Evolutionary conservation across 2,888 invertebrate genomes (phyloP).

Genomic region (Prenolepis imparis): DNA sequence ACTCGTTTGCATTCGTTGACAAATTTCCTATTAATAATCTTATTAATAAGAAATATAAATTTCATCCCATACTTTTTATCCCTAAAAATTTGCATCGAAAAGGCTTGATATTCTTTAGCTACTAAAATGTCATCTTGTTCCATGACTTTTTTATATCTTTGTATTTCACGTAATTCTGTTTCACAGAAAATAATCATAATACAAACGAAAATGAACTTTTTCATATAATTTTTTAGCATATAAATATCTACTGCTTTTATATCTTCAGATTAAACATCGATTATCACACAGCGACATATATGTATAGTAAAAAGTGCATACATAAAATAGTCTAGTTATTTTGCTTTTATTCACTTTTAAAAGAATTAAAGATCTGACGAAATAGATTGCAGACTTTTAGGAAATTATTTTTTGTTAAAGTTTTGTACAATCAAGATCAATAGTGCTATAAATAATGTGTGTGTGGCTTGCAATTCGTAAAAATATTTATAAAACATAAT

Average conservation of each 20-base stretch:
- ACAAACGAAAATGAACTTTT: not conserved
- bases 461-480: not conserved
- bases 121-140: not conserved
- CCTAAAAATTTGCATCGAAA: not conserved
- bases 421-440: not conserved
- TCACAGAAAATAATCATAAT: not conserved
- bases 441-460: not conserved
- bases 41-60: conserved; percentile 9
- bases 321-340: not conserved
- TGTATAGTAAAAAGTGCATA: not conserved
- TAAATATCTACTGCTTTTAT: not conserved
- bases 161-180: not conserved
- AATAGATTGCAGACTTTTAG: not conserved
- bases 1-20: not conserved
- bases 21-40: not conserved
- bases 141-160: not conserved
- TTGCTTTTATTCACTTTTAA: not conserved
- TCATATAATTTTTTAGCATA: not conserved
- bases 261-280: not conserved
- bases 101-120: not conserved
- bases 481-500: not conserved
- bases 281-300: not conserved
- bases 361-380: not conserved
- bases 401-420: not conserved
- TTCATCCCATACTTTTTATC: not conserved